A percentile compares a stretch with the other conserved stretches of the same genome.
These are phyloP conservation scores for Catocala sponsa DNA, from an alignment of 2,888 invertebrate species.

Conservation along the genomic window DNA sequence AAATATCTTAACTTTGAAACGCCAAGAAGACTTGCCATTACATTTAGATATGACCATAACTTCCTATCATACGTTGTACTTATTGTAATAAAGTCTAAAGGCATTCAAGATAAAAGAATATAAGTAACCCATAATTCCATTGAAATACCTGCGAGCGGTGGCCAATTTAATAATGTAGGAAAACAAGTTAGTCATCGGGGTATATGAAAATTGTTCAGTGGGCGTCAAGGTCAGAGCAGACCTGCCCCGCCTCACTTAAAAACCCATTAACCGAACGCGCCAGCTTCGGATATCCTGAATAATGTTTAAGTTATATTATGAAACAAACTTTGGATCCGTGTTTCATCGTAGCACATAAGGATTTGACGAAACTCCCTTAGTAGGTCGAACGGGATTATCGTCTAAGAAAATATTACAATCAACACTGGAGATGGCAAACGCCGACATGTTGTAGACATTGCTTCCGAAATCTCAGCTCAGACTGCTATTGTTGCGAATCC, in stretches of 20 bases:
- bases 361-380: constrained; percentile 18
- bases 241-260: constrained; percentile 62
- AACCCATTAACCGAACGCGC: constrained; percentile 60
- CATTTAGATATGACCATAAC: no score
- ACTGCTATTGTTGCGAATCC: no score
- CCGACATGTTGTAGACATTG: no score
- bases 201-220: constrained; percentile 50
- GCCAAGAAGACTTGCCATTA: no score
- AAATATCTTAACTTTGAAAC: no score
- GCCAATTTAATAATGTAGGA: constrained; percentile 38
- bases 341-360: constrained; percentile 1
- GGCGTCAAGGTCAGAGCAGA: constrained; percentile 45
- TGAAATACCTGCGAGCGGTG: constrained; percentile 23
- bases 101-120: neutral
- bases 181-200: constrained; percentile 47
- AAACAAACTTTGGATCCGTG: constrained; percentile 33
- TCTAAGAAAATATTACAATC: neutral
- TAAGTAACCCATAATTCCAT: constrained; percentile 8
- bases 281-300: constrained; percentile 41
- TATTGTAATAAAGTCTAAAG: neutral
- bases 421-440: no score
- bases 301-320: constrained; percentile 50
- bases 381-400: neutral
- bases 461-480: no score
- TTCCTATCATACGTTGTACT: no score